Base-by-base conservation (phyloP, 2,888 invertebrate genomes). In the Acrobasis consociella region DNA sequence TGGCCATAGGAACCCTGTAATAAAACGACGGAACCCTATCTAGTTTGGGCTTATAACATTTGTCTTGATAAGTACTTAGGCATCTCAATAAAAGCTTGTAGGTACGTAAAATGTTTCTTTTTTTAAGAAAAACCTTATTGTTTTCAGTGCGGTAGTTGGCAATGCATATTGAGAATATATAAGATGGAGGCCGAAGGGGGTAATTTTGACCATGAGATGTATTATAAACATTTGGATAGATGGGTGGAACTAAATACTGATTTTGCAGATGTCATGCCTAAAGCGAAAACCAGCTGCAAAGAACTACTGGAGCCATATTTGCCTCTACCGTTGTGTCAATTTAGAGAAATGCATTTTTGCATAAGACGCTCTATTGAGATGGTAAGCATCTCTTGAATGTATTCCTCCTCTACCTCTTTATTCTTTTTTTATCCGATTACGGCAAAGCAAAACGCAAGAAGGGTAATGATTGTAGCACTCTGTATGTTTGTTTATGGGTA, bases 111-210 rank as follows among this genome's bases (percentile, higher is more conserved):
- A 31, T 31, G 7, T 31, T 5, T 31, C 7, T 31, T 31, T 31
- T 31, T 31, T 22, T 22, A 2, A 2, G 1, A 22, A 22, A 22
- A 22, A 3, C 22, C 22, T 22, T 22, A 22, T 22, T 22, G 22
- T 22, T 79, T 76, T 49, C 74, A 90, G 89, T 86, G 85, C 58
- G 55, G 68, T 0, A 75, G 81, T 64, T 89, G 87, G 87, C 58
- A 49, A 31, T 90, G 89, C 56, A 64, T 87, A 9, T 67, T 89
- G 15, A 67, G 66, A 1, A 81, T 78, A 69, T 89, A 90, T 60
- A 59, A 68, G 17, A 62, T 89, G 1, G 22, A 86, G 1, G 67
- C 67, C 13, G 0, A 46, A 1, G 67, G 73, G 0, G 70, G 71
- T 0, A 63, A 60, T 0, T 37, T 87, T 1, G 76, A 81, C 38